Evolutionary conservation across 1,140 invertebrate species (phyloP), one percentile per base, ranked within the genome.

Genomic region (Gonioctena quinquepunctata): DNA sequence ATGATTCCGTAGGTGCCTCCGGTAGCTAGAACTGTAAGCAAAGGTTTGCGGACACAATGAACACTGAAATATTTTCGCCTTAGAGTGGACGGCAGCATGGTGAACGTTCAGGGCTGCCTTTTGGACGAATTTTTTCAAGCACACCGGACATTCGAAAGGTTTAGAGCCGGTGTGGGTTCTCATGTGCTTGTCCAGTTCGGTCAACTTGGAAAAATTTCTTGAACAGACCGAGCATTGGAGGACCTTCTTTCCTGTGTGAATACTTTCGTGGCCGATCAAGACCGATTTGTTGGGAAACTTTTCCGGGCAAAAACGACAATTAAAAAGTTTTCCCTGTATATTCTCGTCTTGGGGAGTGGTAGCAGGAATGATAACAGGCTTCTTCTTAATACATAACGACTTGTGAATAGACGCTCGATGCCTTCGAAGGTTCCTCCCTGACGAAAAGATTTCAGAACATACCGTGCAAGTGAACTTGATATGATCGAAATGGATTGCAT

Each of bases 181-280:
- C 48, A 71, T 68, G 57, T 81, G 80, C 66, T 73, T 78, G 25
- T 77, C 76, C 5, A 79, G 71, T 59, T 80, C 75, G 23, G 74
- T 73, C 2, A 71, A 77, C 56, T 80, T 81, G 1, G 77, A 75
- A 67, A 80, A 82, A 1, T 76, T 68, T 69, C 80, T 82, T 8
- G 76, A 56, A 70, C 80, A 82, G 25, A 50, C 54, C 48, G 72
- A 67, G 66, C 80, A 82, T 54, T 68, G 65, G 61, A 76, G 79
- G 1, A 76, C 78, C 69, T 82, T 82, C 54, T 78, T 76, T 11
- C 79, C 79, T 21, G 76, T 76, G 70, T 82, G 80, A 8, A 77
- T 72, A 71, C 77, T 74, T 76, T 81, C 77, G 60, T 82, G 80
- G 6, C 18, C n/a, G 11, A 25, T 25, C 2, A 25, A 25, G n/a